Conservation (phyloP, 2,888 invertebrate genomes). For the Mythimna loreyi region DNA sequence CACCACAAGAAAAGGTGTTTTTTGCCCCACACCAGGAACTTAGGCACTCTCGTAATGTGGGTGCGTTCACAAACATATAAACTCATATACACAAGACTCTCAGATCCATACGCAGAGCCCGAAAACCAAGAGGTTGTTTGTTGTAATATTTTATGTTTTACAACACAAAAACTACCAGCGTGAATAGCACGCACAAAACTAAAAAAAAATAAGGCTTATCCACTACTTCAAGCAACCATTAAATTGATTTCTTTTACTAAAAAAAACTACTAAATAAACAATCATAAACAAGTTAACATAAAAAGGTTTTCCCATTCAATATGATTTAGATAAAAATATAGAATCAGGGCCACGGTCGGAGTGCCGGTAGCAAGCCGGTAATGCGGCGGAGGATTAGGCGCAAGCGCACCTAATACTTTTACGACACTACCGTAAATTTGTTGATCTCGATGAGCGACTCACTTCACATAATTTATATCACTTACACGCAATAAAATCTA, state of each 20-base stretch:
- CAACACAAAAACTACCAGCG: not conserved
- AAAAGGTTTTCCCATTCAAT: slow-evolving; percentile 53
- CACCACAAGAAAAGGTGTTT: too few relatives aligned
- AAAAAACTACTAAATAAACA: slow-evolving; percentile 28
- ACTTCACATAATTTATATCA: slow-evolving; percentile 79
- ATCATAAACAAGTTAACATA: slow-evolving; percentile 41
- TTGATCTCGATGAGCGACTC: slow-evolving; percentile 79
- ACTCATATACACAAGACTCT: too few relatives aligned
- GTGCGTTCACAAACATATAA: too few relatives aligned
- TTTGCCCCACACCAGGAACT: too few relatives aligned
- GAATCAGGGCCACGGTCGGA: slow-evolving; percentile 81
- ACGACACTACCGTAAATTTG: slow-evolving; percentile 84
- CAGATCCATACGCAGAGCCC: too few relatives aligned
- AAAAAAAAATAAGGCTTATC: too few relatives aligned
- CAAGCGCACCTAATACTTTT: slow-evolving; percentile 85
- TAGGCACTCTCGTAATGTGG: too few relatives aligned
- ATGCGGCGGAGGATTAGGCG: slow-evolving; percentile 80
- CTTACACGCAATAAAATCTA: slow-evolving; percentile 76
- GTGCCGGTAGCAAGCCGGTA: slow-evolving; percentile 76
- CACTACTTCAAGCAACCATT: not conserved
- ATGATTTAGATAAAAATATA: slow-evolving; percentile 70
- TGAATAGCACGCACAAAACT: not conserved
- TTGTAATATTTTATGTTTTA: not conserved
- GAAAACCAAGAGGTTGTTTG: not conserved
- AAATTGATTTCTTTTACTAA: not conserved